phyloP scores from a whole-genome alignment of 2,113 vertebrate genomes.

The Scomber colias region DNA sequence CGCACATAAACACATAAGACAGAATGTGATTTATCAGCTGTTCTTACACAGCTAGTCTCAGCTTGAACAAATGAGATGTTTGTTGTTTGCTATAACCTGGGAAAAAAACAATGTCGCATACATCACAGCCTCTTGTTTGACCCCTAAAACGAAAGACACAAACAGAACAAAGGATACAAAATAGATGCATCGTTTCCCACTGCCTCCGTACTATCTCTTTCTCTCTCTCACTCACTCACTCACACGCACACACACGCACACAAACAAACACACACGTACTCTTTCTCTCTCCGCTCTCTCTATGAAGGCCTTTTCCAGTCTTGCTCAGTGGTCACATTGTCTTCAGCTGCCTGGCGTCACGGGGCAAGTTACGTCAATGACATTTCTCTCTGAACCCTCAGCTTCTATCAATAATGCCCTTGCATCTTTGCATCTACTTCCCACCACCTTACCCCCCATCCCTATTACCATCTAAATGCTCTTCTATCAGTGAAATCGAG shows the following conservation, averaged over 20 bases:
- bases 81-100: conserved; percentile 44
- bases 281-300: conserved; percentile 26
- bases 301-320: conserved; percentile 53
- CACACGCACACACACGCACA: background rate
- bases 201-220: background rate
- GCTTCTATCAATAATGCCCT: conserved; percentile 71
- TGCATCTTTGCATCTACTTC: conserved; percentile 33
- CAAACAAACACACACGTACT: conserved; percentile 7
- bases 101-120: conserved; percentile 16
- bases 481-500: conserved; percentile 45
- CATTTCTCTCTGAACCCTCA: conserved; percentile 68
- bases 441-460: conserved; percentile 17
- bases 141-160: background rate
- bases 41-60: conserved; percentile 11
- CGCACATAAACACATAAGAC: conserved; percentile 11
- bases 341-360: conserved; percentile 72
- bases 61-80: conserved; percentile 55
- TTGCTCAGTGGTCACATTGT: conserved; percentile 77
- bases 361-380: conserved; percentile 74
- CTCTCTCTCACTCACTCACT: background rate
- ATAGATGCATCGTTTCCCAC: background rate
- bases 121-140: conserved; percentile 21
- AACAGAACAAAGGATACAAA: conserved; percentile 12
- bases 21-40: conserved; percentile 49
- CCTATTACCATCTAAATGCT: conserved; percentile 52